These are phyloP conservation scores for Oreochromis aureus DNA, from an alignment of 2,113 vertebrate genomes.

Conservation along the genomic window DNA sequence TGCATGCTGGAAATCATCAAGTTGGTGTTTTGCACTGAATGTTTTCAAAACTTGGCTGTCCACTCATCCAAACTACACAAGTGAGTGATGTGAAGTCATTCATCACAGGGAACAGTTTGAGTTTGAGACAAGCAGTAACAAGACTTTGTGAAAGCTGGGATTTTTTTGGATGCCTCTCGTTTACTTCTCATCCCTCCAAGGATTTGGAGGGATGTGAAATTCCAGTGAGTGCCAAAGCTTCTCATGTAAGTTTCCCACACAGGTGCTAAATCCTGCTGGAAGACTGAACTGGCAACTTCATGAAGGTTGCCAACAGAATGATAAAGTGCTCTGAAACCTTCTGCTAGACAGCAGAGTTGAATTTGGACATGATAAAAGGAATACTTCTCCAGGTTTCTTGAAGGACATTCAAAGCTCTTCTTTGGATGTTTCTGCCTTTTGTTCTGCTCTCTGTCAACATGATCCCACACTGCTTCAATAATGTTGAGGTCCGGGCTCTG, in stretches of 20 bases:
- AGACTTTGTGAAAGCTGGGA: not conserved
- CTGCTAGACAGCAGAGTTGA: not conserved
- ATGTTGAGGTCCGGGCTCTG: accelerated
- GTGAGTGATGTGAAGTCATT: not conserved
- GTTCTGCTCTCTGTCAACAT: not conserved
- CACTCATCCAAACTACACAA: not conserved
- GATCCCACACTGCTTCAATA: not conserved
- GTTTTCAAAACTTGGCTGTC: not conserved
- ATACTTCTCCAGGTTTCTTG: not conserved
- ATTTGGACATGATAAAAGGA: not conserved
- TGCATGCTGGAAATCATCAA: not conserved
- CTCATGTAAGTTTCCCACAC: not conserved
- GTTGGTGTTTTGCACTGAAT: not conserved
- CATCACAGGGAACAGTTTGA: not conserved
- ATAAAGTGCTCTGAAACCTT: not conserved
- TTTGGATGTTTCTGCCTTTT: not conserved
- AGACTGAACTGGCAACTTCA: not conserved
- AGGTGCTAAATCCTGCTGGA: not conserved
- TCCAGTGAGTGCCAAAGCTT: not conserved
- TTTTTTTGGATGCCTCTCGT: not conserved
- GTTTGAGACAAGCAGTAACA: not conserved
- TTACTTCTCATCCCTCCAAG: not conserved
- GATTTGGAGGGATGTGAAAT: not conserved
- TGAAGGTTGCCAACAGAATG: not conserved
- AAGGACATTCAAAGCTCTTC: not conserved